Evolutionary conservation across 2,797 vertebrate genomes (phyloP).

Genomic region (Mormyrops attenuatus): DNA sequence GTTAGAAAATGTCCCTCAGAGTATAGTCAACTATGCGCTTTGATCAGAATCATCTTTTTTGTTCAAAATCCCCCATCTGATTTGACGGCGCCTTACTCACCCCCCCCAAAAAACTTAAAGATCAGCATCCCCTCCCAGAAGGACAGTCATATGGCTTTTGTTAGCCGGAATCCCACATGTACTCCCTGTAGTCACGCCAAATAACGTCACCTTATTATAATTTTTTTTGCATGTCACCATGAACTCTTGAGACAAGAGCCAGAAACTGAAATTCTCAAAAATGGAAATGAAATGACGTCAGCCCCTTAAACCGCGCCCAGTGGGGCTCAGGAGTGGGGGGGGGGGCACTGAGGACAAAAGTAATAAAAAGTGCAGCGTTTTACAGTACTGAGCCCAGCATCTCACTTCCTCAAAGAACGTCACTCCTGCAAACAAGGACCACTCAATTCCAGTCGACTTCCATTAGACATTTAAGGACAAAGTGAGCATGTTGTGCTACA

Average conservation of each 20-base stretch:
- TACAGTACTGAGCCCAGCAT: neutral
- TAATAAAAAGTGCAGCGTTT: neutral
- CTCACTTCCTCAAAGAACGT: neutral
- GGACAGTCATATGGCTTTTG: constrained; percentile 63
- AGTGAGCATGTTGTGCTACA: neutral
- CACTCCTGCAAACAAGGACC: neutral
- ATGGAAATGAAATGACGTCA: neutral
- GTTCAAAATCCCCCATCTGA: neutral
- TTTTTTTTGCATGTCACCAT: constrained; percentile 37
- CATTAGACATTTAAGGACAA: neutral
- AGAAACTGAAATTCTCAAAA: neutral
- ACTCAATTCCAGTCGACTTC: neutral
- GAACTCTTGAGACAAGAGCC: constrained; percentile 39
- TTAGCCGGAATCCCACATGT: constrained; percentile 42
- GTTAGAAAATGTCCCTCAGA: neutral
- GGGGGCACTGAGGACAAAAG: neutral
- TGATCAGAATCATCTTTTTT: neutral
- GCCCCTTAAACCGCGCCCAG: neutral
- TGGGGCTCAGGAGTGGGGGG: neutral
- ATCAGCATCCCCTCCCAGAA: neutral
- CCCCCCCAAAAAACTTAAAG: neutral
- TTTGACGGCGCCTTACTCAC: neutral
- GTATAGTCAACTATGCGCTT: neutral
- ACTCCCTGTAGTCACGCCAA: constrained; percentile 36
- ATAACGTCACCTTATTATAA: constrained; percentile 47